These are phyloP conservation scores for Salvelinus namaycush DNA, from an alignment of 2,113 vertebrate species.

Conservation along the genomic window DNA sequence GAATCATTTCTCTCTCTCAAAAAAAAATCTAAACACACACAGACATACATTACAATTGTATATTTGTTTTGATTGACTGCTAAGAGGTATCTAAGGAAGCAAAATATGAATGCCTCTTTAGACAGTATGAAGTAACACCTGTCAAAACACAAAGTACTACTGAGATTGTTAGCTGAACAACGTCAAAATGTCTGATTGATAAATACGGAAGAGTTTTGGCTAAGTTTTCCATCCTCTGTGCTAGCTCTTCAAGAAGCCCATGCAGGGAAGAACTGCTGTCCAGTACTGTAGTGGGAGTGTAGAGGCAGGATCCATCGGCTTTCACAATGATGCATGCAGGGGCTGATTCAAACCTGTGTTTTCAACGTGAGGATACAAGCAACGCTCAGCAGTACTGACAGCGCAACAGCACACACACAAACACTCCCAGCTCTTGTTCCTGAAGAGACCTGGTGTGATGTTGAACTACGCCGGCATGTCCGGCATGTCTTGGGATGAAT, in stretches of 20 bases:
- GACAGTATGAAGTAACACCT: too few relatives aligned
- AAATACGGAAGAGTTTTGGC: background rate
- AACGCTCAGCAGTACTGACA: background rate
- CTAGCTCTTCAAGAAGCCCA: background rate
- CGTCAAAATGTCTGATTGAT: background rate
- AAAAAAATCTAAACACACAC: too few relatives aligned
- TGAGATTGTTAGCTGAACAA: too few relatives aligned
- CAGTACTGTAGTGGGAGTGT: background rate
- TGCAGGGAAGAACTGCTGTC: background rate
- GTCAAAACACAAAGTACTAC: too few relatives aligned
- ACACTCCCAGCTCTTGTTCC: background rate
- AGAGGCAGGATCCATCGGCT: background rate
- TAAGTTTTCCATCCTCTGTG: background rate
- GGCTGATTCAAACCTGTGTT: background rate
- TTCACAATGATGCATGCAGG: background rate
- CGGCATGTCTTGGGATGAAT: conserved; percentile 12
- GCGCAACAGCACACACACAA: background rate
- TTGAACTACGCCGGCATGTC: conserved; percentile 18
- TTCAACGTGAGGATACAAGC: background rate
- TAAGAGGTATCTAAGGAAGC: too few relatives aligned
- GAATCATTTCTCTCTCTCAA: too few relatives aligned
- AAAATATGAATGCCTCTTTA: too few relatives aligned
- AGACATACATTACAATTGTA: too few relatives aligned
- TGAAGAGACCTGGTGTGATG: conserved; percentile 5
- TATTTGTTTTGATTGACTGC: too few relatives aligned